Conservation (phyloP, 2,888 invertebrate species). For the Physocephala rufipes region DNA sequence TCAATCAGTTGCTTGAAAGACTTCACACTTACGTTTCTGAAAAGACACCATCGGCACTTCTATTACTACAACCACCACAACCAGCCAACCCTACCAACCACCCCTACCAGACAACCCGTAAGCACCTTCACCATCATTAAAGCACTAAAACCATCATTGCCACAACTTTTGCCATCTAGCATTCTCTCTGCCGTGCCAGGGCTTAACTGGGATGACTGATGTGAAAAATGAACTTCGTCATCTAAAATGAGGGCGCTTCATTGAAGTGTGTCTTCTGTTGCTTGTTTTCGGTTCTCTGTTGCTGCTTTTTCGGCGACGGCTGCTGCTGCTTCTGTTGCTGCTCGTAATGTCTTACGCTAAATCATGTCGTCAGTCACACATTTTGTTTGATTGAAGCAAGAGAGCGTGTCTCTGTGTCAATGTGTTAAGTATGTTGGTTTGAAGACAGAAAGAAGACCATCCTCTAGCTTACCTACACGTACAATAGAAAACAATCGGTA, state of each 20-base stretch:
- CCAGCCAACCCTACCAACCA: too few relatives aligned
- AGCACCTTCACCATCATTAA: too few relatives aligned
- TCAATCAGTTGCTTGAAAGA: constrained; percentile 28
- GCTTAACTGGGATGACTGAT: not conserved
- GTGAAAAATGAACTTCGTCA: constrained; percentile 34
- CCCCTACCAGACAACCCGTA: too few relatives aligned
- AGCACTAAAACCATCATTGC: not conserved
- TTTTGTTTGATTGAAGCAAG: constrained; percentile 29
- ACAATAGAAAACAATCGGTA: not conserved
- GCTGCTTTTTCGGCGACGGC: not conserved
- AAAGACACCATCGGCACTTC: not conserved
- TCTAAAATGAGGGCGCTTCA: constrained; percentile 29
- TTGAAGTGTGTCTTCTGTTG: not conserved
- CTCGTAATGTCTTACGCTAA: constrained; percentile 3
- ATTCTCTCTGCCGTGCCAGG: too few relatives aligned
- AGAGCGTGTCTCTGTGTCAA: not conserved
- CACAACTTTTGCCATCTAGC: not conserved
- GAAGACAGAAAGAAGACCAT: not conserved
- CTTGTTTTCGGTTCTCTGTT: not conserved
- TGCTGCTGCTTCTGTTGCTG: constrained; percentile 6
- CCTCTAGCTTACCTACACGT: not conserved
- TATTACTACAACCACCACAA: too few relatives aligned
- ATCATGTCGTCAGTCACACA: constrained; percentile 6
- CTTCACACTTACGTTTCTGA: not conserved
- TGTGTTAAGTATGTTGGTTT: not conserved